phyloP scores from a whole-genome alignment of 2,113 vertebrate species.

The Rhodinocichla rosea region DNA sequence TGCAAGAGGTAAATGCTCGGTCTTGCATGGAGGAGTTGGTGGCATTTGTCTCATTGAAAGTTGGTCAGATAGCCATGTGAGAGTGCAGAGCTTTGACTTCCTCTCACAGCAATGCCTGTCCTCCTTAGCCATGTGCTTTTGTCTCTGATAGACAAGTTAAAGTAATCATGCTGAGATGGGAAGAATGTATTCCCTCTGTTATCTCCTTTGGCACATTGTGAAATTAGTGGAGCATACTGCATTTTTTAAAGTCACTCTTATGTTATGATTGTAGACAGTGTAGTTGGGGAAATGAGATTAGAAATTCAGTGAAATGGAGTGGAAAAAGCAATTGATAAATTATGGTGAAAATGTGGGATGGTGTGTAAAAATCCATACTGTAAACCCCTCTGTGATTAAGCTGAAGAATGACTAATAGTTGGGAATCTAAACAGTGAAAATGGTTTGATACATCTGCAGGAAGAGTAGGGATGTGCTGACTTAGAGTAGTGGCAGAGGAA shows the following conservation, averaged over 20 bases:
- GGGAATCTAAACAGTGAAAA: conserved; percentile 9
- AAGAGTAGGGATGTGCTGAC: neutral
- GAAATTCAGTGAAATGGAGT: conserved; percentile 66
- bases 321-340: conserved; percentile 66
- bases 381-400: neutral
- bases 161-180: neutral
- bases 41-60: neutral
- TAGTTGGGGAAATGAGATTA: conserved; percentile 69
- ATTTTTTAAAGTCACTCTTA: conserved; percentile 56
- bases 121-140: neutral
- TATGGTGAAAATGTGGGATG: conserved; percentile 46
- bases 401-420: conserved; percentile 31
- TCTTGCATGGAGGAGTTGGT: neutral
- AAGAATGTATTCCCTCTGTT: conserved; percentile 57
- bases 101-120: neutral
- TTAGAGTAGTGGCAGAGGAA: neutral
- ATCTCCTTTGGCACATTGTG: conserved; percentile 57
- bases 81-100: neutral
- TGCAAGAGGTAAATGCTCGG: neutral
- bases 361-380: conserved; percentile 56
- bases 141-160: neutral
- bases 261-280: conserved; percentile 49
- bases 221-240: conserved; percentile 63
- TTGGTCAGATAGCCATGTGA: neutral
- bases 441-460: neutral